These are phyloP conservation scores for Branchinecta sandiegonensis DNA, from an alignment of 2,888 invertebrate genomes.

Conservation along the genomic window DNA sequence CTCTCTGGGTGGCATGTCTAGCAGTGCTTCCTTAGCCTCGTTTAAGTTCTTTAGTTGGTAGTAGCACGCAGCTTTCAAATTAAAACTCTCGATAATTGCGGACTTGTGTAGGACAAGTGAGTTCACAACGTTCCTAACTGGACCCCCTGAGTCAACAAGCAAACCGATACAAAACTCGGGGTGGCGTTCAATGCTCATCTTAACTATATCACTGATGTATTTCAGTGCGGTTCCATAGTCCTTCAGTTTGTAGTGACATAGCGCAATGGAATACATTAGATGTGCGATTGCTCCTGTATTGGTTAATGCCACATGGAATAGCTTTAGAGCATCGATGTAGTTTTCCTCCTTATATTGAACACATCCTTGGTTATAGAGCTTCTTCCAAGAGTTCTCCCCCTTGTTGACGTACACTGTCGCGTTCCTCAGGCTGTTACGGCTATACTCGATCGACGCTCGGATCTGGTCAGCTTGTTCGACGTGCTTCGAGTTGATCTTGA, in stretches of 20 bases:
- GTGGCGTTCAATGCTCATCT: constrained; percentile 86
- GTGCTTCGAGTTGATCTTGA: constrained; percentile 52
- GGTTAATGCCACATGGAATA: constrained; percentile 74
- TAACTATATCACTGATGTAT: constrained; percentile 90
- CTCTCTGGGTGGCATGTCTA: constrained; percentile 79
- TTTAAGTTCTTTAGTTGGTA: constrained; percentile 77
- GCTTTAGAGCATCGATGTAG: constrained; percentile 77
- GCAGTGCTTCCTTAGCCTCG: constrained; percentile 68
- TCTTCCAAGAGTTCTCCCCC: constrained; percentile 53
- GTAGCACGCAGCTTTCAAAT: constrained; percentile 95
- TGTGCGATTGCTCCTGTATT: constrained; percentile 77
- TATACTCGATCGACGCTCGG: constrained; percentile 92
- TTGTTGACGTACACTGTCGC: constrained; percentile 83
- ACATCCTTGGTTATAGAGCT: constrained; percentile 89
- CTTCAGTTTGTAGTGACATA: constrained; percentile 84
- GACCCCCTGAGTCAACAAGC: constrained; percentile 72
- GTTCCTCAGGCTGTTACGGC: constrained; percentile 78
- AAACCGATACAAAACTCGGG: constrained; percentile 94
- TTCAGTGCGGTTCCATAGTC: constrained; percentile 86
- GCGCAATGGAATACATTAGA: constrained; percentile 84
- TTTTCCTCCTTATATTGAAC: constrained; percentile 69
- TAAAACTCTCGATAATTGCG: constrained; percentile 92
- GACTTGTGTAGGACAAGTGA: constrained; percentile 85
- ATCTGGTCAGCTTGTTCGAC: constrained; percentile 61
- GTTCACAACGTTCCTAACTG: constrained; percentile 89